These are phyloP conservation scores for Apodemia arnacis DNA, from an alignment of 2,888 invertebrate species.

Conservation along the genomic window DNA sequence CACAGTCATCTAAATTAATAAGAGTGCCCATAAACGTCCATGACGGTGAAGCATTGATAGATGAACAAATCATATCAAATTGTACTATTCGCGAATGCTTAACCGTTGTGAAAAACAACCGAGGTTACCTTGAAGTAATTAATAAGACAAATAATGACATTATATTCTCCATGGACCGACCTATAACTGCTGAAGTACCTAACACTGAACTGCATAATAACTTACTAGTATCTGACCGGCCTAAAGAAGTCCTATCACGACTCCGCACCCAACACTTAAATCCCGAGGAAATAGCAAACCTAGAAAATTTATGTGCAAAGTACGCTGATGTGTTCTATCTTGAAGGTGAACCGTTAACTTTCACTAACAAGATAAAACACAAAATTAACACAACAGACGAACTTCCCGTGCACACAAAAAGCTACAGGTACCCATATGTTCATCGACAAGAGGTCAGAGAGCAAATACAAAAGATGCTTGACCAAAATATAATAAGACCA, in stretches of 20 bases:
- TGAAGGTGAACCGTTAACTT: conserved; percentile 39
- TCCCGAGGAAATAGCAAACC: background rate
- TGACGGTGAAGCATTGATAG: conserved; percentile 52
- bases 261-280: conserved; percentile 31
- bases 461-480: conserved; percentile 45
- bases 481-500: background rate
- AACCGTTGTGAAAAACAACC: conserved; percentile 3
- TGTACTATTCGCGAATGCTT: conserved; percentile 48
- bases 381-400: conserved; percentile 37
- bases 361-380: conserved; percentile 37
- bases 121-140: conserved; percentile 21
- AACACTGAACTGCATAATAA: background rate
- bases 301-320: conserved; percentile 20
- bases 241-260: no score
- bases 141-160: conserved; percentile 30
- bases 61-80: conserved; percentile 70
- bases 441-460: background rate
- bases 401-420: conserved; percentile 40
- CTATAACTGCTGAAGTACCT: background rate
- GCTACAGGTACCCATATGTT: conserved; percentile 43
- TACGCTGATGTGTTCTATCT: conserved; percentile 48
- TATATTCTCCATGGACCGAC: background rate
- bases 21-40: conserved; percentile 31
- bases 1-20: conserved; percentile 71
- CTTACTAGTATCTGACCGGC: no score